Conservation (phyloP, 2,888 invertebrate species). For the Drosophila quinaria region DNA sequence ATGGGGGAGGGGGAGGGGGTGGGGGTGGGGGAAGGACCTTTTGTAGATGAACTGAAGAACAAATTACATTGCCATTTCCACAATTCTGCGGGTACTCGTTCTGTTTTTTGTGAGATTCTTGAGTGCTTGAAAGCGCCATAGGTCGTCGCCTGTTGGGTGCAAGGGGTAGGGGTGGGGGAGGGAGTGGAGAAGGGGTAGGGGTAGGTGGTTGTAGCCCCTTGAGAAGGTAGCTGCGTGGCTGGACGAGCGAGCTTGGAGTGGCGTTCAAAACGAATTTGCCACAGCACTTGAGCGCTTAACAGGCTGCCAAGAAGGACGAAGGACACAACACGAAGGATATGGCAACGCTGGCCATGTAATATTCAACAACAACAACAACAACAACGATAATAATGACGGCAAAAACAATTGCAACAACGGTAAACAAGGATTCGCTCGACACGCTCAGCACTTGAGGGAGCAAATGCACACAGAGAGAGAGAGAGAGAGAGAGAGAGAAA, state of each 20-base stretch:
- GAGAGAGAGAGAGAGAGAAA: neutral
- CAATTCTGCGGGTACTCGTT: conserved; percentile 25
- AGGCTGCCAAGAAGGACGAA: conserved; percentile 59
- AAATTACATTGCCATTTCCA: conserved; percentile 80
- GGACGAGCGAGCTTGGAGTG: conserved; percentile 67
- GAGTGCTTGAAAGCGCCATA: conserved; percentile 53
- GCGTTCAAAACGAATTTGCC: conserved; percentile 81
- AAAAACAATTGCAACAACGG: conserved; percentile 80
- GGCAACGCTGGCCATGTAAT: conserved; percentile 60
- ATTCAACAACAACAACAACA: conserved; percentile 42
- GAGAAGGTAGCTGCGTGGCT: conserved; percentile 36
- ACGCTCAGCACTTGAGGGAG: conserved; percentile 73
- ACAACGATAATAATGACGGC: conserved; percentile 75
- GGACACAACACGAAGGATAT: conserved; percentile 39
- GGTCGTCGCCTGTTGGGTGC: conserved; percentile 43
- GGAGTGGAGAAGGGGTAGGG: neutral
- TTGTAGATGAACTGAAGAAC: conserved; percentile 54
- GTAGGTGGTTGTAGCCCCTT: neutral
- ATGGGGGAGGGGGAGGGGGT: neutral
- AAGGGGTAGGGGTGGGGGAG: neutral
- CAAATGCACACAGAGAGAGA: neutral
- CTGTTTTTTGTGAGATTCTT: conserved; percentile 38
- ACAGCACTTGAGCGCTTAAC: conserved; percentile 82
- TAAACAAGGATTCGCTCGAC: conserved; percentile 81
- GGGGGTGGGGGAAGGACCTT: neutral